Base-by-base conservation (phyloP, 2,113 vertebrate species). In the Rostratula benghalensis region DNA sequence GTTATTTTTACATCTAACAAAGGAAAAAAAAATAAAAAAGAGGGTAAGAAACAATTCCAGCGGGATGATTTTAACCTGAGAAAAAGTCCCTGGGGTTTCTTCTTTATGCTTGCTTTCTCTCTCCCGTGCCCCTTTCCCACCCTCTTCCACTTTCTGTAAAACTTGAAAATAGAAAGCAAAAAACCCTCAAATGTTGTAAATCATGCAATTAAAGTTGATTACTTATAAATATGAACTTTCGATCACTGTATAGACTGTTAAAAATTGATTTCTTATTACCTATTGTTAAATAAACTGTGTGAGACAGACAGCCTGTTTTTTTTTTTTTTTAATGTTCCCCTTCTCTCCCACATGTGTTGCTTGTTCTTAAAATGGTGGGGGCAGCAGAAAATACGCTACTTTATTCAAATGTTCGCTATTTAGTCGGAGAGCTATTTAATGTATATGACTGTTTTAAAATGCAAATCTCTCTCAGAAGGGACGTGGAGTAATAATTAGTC, bases 221-320 rank as follows among this genome's bases (percentile, higher is more conserved):
- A 98, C 98, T 98, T 98, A 98, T 98, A 98, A 98, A 98, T 98
- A 98, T 97, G 98, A 98, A 98, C 98, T 98, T 98, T 98, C 96
- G 97, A 98, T 98, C 98, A 98, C 98, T 98, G 98, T 98, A 98
- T 98, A 98, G 98, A 98, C 98, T 98, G 98, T 98, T 98, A 98
- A 98, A 95, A 98, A 98, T 98, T 98, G 98, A 98, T 98, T 98
- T 98, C 98, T 98, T 98, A 98, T 98, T 98, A 98, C 98, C 98
- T 98, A 98, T 98, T 98, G 98, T 98, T 98, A 98, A 98, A 98
- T 98, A 98, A 98, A 98, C 98, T 98, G 98, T 98, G 98, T 98
- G 98, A 98, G 98, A 98, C 98, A 98, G 98, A 98, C 94, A 91
- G 67, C 91, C 75, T 95, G 90, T 81, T 97, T 39, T 97, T 95